These are phyloP conservation scores for Paramuricea clavata DNA, from an alignment of 92 coral and sea anemone genomes.

Conservation along the genomic window DNA sequence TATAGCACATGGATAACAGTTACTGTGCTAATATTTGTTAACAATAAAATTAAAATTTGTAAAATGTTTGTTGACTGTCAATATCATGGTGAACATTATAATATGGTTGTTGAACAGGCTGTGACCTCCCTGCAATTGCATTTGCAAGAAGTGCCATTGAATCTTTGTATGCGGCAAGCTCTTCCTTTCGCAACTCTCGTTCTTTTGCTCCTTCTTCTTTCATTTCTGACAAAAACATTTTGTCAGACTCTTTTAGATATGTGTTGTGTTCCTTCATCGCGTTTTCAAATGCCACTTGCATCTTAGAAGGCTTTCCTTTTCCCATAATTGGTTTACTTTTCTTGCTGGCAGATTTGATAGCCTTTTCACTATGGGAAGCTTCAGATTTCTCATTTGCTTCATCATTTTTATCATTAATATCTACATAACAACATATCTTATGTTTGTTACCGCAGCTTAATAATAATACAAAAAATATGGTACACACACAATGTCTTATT, in stretches of 20 bases:
- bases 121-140: slow-evolving; percentile 47
- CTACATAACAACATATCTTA: too few relatives aligned
- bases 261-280: slow-evolving; percentile 30
- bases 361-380: too few relatives aligned
- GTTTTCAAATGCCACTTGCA: slow-evolving; percentile 39
- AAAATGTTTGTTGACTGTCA: slow-evolving; percentile 28
- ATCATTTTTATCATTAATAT: too few relatives aligned
- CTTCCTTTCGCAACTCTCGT: slow-evolving; percentile 41
- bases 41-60: slow-evolving; percentile 5
- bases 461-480: too few relatives aligned
- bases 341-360: background rate
- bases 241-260: slow-evolving; percentile 39
- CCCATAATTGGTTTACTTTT: slow-evolving; percentile 4
- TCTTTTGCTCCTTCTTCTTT: slow-evolving; percentile 31
- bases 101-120: slow-evolving; percentile 32
- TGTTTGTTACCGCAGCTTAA: too few relatives aligned
- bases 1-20: background rate
- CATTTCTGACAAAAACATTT: slow-evolving; percentile 18
- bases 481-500: background rate
- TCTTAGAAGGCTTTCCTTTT: slow-evolving; percentile 32
- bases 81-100: slow-evolving; percentile 30
- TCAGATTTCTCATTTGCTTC: too few relatives aligned
- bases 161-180: slow-evolving; percentile 42
- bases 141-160: slow-evolving; percentile 49
- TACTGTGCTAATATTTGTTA: slow-evolving; percentile 13